Percentiles rank a stretch among this genome's conserved stretches.
These are phyloP conservation scores for Drosophila suboccidentalis DNA, from an alignment of 2,888 invertebrate species.

Conservation along the genomic window DNA sequence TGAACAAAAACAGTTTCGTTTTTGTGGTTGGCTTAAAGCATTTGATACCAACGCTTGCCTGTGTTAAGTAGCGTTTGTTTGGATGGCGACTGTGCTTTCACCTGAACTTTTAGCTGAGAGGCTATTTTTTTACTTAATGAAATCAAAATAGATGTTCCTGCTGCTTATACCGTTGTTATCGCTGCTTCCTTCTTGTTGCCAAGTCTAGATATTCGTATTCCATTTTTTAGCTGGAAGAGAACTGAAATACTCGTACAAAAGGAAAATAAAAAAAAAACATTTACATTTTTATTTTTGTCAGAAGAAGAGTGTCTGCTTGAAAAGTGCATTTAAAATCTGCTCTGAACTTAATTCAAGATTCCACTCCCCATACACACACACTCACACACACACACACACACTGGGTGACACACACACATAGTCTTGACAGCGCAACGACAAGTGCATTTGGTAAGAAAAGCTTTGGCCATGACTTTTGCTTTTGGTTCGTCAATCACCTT, in stretches of 20 bases:
- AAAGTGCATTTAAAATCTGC: slow-evolving; percentile 39
- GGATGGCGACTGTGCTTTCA: slow-evolving; percentile 8
- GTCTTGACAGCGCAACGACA: slow-evolving; percentile 43
- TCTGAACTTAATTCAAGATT: slow-evolving; percentile 20
- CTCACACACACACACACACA: neutral
- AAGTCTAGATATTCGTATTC: neutral
- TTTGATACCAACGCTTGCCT: slow-evolving; percentile 9
- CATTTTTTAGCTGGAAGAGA: neutral
- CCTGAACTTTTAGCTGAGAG: slow-evolving; percentile 47
- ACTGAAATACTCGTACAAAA: neutral
- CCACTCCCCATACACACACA: neutral
- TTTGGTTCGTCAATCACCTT: slow-evolving; percentile 78
- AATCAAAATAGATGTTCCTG: slow-evolving; percentile 75
- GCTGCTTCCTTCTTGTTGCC: slow-evolving; percentile 16
- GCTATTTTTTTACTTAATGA: slow-evolving; percentile 78
- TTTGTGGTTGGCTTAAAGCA: slow-evolving; percentile 36
- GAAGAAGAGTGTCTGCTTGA: slow-evolving; percentile 3
- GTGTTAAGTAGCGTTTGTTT: slow-evolving; percentile 19
- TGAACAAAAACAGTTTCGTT: slow-evolving; percentile 38
- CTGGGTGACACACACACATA: neutral
- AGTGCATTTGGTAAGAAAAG: slow-evolving; percentile 72
- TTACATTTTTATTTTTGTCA: slow-evolving; percentile 5
- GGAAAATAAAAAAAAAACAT: slow-evolving; percentile 5
- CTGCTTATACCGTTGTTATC: slow-evolving; percentile 38
- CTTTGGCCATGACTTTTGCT: slow-evolving; percentile 79